Evolutionary conservation across 2,888 invertebrate genomes (phyloP), one percentile per base, ranked within the genome.

Genomic region (Thereva nobilitata): DNA sequence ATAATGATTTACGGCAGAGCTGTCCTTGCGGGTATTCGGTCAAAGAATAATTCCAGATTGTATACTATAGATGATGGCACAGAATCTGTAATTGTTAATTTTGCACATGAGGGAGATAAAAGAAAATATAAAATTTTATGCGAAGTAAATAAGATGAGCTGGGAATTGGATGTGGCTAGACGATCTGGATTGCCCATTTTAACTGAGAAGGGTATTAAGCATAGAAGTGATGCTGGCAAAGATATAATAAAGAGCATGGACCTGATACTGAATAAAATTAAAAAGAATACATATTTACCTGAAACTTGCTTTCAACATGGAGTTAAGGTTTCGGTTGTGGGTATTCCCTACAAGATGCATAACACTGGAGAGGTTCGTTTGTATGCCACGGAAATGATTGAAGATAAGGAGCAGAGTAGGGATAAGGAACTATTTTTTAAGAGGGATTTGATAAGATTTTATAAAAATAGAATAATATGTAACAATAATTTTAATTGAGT

Each of bases 381-480:
- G 6, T 67, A 64, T 54, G 69, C 67, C 4, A n/a, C 47, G 5
- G 67, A 67, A 57, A 67, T 69, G 44, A 63, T 5, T 40, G 49
- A 44, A 5, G 66, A 69, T 41, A n/a, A 37, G 8, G 44, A 38
- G 7, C 38, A 37, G 35, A 52, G 45, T 63, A 40, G 66, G 35
- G 59, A 56, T 8, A 69, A 65, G 12, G 69, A 69, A 52, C 35
- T 69, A n/a, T 57, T 64, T n/a, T 70, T 68, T 47, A 70, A 68
- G 12, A 35, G 41, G 35, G n/a, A 45, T 8, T 49, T 70, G 42
- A 59, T 68, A 10, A n/a, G 47, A 37, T 66, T 44, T 10, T 70
- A 68, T 42, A 61, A 41, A 44, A 50, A 56, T 37, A 34, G 23
- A 23, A 23, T 23, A 23, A 23, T 23, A 23, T 2, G 1, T 23